Conservation (phyloP, 2,113 vertebrate species). For the Rattus rattus region DNA sequence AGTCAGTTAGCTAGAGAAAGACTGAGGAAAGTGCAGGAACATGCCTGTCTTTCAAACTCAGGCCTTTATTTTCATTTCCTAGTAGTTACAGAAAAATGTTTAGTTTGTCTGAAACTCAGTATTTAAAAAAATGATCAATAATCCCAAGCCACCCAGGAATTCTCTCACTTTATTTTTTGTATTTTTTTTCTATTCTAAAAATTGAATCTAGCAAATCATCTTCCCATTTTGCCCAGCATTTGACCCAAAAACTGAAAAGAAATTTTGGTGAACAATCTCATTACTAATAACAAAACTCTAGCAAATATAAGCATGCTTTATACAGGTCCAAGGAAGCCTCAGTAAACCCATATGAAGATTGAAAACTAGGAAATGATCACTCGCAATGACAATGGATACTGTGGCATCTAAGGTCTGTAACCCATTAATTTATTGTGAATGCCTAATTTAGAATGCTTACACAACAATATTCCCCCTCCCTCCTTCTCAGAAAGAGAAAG, state of each 20-base stretch:
- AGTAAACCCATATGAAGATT: neutral
- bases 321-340: conserved; percentile 38
- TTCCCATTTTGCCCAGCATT: conserved; percentile 39
- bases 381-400: conserved; percentile 22
- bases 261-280: conserved; percentile 32
- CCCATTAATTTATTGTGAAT: neutral
- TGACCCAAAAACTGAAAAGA: conserved; percentile 58
- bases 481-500: neutral
- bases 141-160: conserved; percentile 36
- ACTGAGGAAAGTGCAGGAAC: neutral
- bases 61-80: conserved; percentile 21
- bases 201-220: conserved; percentile 46
- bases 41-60: conserved; percentile 39
- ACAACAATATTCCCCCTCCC: neutral
- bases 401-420: neutral
- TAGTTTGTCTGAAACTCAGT: neutral
- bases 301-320: neutral
- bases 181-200: conserved; percentile 24
- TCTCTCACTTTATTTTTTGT: neutral
- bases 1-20: conserved; percentile 15
- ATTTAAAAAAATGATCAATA: conserved; percentile 29
- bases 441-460: conserved; percentile 37
- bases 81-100: conserved; percentile 48
- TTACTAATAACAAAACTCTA: conserved; percentile 7
- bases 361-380: conserved; percentile 15